Base-by-base conservation (phyloP, 2,113 vertebrate species). In the Shinisaurus crocodilurus region DNA sequence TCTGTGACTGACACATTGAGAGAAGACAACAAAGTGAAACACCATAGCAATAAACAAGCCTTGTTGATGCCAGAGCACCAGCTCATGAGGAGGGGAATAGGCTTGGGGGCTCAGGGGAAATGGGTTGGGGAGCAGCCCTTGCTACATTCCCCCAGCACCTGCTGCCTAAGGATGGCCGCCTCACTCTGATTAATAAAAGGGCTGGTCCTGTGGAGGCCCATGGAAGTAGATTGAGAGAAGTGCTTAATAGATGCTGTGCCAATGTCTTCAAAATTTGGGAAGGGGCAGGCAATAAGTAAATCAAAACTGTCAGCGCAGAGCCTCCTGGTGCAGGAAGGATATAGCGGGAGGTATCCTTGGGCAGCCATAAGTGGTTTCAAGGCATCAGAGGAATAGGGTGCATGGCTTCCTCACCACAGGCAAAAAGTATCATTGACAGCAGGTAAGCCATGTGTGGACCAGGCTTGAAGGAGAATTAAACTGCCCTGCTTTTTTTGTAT, bases 381-480 rank as follows among this genome's bases (percentile, higher is more conserved):
- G 43, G 25, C 67, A 81, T 72, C 45, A 40, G 45, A n/a, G 50
- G 54, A 87, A n/a, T 86, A 8, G n/a, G 23, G 40, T 29, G 48
- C 7, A 32, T 37, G 79, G 25, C 45, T 69, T 85, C 32, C n/a
- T 8, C 40, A 69, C 40, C 13, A 57, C 29, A 54, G 60, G 60
- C 18, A 54, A 67, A 77, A 67, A 77, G 34, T 67, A 37, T 13
- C 76, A 37, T 15, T 25, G 20, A n/a, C n/a, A n/a, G 20, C 12
- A 81, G 48, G 43, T 69, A 70, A 16, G 50, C 45, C 50, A 20
- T n/a, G 13, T 57, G 27, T 69, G n/a, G 9, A 16, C 34, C 18
- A 32, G n/a, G n/a, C 60, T 85, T 90, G 75, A 90, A 86, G 76
- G 48, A 85, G 82, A 90, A 85, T 86, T 40, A 86, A 85, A 29